Evolutionary conservation across 2,888 invertebrate species (phyloP).

Genomic region (Drosophila prolongata): DNA sequence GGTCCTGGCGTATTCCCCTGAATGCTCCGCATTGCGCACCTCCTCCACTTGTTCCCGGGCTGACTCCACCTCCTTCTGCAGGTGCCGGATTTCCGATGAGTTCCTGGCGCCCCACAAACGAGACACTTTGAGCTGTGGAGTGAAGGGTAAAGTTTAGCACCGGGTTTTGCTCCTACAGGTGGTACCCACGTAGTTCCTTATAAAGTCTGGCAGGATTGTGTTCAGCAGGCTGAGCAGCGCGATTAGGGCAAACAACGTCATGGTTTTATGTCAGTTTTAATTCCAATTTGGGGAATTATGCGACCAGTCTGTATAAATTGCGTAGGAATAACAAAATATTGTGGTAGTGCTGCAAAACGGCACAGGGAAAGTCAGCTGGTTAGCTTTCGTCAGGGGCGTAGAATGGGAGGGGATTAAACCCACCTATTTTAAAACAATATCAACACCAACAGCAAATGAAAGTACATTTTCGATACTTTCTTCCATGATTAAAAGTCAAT

Average conservation of each 20-base stretch:
- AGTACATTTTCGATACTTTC: too few relatives aligned
- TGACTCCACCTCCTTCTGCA: constrained; percentile 54
- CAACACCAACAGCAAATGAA: too few relatives aligned
- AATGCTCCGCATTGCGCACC: constrained; percentile 56
- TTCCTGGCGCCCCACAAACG: constrained; percentile 51
- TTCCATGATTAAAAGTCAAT: too few relatives aligned
- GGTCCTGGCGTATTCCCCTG: constrained; percentile 73
- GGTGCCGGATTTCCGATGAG: constrained; percentile 1
- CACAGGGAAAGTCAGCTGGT: constrained; percentile 5
- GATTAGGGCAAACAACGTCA: constrained; percentile 58
- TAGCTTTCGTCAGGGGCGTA: not conserved
- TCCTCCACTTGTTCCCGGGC: constrained; percentile 67
- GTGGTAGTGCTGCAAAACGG: constrained; percentile 1
- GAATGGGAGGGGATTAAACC: not conserved
- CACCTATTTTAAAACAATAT: too few relatives aligned
- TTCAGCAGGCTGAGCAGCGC: constrained; percentile 63
- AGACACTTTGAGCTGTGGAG: constrained; percentile 62
- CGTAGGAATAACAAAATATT: constrained; percentile 29
- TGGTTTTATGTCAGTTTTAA: constrained; percentile 45
- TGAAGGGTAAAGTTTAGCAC: not conserved
- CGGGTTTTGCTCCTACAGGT: not conserved
- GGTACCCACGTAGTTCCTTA: constrained; percentile 62
- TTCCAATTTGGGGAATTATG: constrained; percentile 16
- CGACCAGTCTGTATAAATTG: not conserved
- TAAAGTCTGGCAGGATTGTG: constrained; percentile 66